These are phyloP conservation scores for Stenoptilia bipunctidactyla DNA, from an alignment of 2,888 invertebrate genomes.

Conservation along the genomic window DNA sequence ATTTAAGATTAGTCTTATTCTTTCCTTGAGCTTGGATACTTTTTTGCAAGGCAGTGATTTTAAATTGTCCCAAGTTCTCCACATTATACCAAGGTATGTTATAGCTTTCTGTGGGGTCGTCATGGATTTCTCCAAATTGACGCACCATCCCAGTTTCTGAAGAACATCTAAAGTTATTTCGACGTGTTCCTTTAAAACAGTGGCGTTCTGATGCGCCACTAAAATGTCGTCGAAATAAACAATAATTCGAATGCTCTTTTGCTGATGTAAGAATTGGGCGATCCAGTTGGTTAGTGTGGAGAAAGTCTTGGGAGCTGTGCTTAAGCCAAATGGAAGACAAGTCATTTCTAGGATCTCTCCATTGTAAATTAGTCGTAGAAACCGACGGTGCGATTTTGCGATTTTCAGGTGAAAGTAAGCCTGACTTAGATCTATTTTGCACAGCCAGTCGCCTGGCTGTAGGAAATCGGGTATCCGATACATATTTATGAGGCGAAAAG, in stretches of 20 bases:
- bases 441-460: slow-evolving; percentile 10
- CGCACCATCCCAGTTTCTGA: slow-evolving; percentile 12
- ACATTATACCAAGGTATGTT: slow-evolving; percentile 2
- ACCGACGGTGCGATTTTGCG: slow-evolving; percentile 9
- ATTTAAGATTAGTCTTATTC: neutral
- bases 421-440: slow-evolving; percentile 12
- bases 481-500: slow-evolving; percentile 11
- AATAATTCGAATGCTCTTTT: slow-evolving; percentile 8
- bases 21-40: neutral
- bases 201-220: slow-evolving; percentile 10
- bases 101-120: slow-evolving; percentile 7
- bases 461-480: slow-evolving; percentile 11
- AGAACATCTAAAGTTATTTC: neutral
- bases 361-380: slow-evolving; percentile 12
- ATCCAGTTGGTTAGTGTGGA: slow-evolving; percentile 15
- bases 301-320: slow-evolving; percentile 14
- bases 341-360: slow-evolving; percentile 13
- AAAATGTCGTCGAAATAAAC: slow-evolving; percentile 18
- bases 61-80: neutral
- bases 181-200: slow-evolving; percentile 6
- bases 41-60: neutral
- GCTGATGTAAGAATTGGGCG: slow-evolving; percentile 12
- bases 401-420: slow-evolving; percentile 15
- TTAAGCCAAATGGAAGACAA: slow-evolving; percentile 17
- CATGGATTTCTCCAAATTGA: slow-evolving; percentile 14